Conservation (phyloP, 1,140 invertebrate species). For the Ips typographus region DNA sequence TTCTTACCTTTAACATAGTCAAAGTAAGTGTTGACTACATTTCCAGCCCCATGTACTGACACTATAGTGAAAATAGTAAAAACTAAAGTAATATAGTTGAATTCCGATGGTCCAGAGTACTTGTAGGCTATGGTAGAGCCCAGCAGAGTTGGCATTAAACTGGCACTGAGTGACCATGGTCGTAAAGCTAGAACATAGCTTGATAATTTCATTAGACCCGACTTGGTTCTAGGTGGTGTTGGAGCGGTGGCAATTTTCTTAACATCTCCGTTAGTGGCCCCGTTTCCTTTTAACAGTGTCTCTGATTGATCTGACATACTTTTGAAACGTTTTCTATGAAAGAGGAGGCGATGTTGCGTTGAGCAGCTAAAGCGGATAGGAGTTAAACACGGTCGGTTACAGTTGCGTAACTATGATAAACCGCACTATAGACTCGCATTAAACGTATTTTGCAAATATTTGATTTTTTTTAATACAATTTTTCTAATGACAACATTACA, state of each 20-base stretch:
- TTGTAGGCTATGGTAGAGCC: slow-evolving; percentile 87
- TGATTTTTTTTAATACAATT: too few species aligned
- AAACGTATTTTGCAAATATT: too few species aligned
- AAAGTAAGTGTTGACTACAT: slow-evolving; percentile 96
- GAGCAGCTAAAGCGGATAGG: too few species aligned
- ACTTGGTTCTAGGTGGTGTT: neutral
- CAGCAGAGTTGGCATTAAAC: slow-evolving; percentile 83
- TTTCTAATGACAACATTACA: too few species aligned
- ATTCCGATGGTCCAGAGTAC: slow-evolving; percentile 64
- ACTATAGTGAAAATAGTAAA: slow-evolving; percentile 82
- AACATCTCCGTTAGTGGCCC: neutral
- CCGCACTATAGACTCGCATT: too few species aligned
- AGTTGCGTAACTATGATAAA: too few species aligned
- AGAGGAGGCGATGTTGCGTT: too few species aligned
- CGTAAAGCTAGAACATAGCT: slow-evolving; percentile 83
- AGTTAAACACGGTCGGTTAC: too few species aligned
- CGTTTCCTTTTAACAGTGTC: neutral
- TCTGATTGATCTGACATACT: neutral
- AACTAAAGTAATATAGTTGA: slow-evolving; percentile 76
- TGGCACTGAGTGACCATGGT: slow-evolving; percentile 91
- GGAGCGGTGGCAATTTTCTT: neutral
- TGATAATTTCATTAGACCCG: slow-evolving; percentile 77
- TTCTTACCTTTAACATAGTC: slow-evolving; percentile 80
- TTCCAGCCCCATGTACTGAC: slow-evolving; percentile 92
- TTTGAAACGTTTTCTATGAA: neutral